These are phyloP conservation scores for Anthophora plumipes DNA, from an alignment of 2,888 invertebrate genomes.

Conservation along the genomic window DNA sequence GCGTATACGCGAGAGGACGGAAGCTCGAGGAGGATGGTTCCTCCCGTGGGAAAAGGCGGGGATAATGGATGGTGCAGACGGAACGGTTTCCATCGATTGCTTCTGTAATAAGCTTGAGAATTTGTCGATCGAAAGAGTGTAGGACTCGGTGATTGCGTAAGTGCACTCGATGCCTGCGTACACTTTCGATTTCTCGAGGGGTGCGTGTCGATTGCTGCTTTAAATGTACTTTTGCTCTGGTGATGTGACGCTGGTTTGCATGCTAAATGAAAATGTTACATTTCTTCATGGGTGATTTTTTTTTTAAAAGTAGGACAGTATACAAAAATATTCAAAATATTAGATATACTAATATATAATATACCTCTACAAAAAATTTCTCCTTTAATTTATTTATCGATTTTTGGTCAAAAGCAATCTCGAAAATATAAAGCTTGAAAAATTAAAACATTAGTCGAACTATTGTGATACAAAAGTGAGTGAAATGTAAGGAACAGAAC, in stretches of 20 bases:
- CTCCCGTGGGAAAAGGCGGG: slow-evolving; percentile 41
- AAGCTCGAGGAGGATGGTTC: background rate
- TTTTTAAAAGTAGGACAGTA: too few relatives aligned
- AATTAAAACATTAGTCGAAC: too few relatives aligned
- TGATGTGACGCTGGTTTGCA: background rate
- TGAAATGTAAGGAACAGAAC: too few relatives aligned
- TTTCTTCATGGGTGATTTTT: too few relatives aligned
- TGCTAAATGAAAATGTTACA: background rate
- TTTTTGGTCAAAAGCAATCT: too few relatives aligned
- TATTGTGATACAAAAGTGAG: too few relatives aligned
- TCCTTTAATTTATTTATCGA: too few relatives aligned
- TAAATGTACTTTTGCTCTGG: background rate
- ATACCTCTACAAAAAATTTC: too few relatives aligned
- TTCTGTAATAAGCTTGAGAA: slow-evolving; percentile 70
- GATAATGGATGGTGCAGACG: slow-evolving; percentile 59
- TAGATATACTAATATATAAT: too few relatives aligned
- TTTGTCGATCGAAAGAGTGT: slow-evolving; percentile 57
- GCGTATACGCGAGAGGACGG: background rate
- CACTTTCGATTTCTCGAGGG: slow-evolving; percentile 37
- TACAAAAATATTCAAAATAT: too few relatives aligned
- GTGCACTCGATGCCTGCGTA: slow-evolving; percentile 34
- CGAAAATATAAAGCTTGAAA: too few relatives aligned
- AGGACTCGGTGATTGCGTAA: slow-evolving; percentile 28
- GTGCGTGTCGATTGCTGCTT: background rate
- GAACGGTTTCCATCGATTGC: slow-evolving; percentile 67